Percentiles rank a stretch among this genome's conserved stretches.
Evolutionary conservation across 1,140 invertebrate genomes (phyloP).

Genomic region (Mamestra configurata): DNA sequence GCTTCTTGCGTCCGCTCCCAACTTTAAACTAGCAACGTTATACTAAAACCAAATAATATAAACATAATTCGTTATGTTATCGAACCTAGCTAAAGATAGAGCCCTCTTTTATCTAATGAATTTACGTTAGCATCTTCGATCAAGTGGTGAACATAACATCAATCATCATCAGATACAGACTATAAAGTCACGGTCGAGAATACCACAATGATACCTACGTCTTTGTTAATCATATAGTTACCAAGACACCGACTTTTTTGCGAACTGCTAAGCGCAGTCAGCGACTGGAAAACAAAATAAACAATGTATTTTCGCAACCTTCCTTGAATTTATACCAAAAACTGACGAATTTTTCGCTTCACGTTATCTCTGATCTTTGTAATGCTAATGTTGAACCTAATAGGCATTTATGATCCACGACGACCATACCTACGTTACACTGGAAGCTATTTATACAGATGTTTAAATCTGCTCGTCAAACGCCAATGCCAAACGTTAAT

Average conservation of each 20-base stretch:
- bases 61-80: slow-evolving; percentile 20
- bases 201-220: slow-evolving; percentile 3
- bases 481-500: slow-evolving; percentile 58
- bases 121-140: slow-evolving; percentile 12
- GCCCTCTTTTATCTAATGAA: slow-evolving; percentile 23
- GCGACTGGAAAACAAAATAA: slow-evolving; percentile 20
- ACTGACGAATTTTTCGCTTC: slow-evolving; percentile 20
- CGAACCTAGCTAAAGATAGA: background rate
- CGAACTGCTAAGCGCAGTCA: slow-evolving; percentile 17
- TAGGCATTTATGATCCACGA: slow-evolving; percentile 52
- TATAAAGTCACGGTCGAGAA: background rate
- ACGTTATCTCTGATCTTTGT: slow-evolving; percentile 46
- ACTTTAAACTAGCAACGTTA: background rate
- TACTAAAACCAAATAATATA: slow-evolving; percentile 15
- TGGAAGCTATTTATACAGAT: slow-evolving; percentile 59
- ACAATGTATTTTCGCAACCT: slow-evolving; percentile 25
- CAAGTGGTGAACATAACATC: slow-evolving; percentile 3
- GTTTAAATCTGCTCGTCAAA: slow-evolving; percentile 57
- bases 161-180: slow-evolving; percentile 5
- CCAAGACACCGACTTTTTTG: slow-evolving; percentile 20
- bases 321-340: slow-evolving; percentile 15
- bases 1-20: slow-evolving; percentile 23
- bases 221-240: slow-evolving; percentile 28
- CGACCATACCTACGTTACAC: slow-evolving; percentile 26
- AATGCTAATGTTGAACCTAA: slow-evolving; percentile 51